Percentiles rank a stretch among this genome's conserved stretches.
phyloP scores from a whole-genome alignment of 1,140 invertebrate genomes.

The Psilanteris sp. region DNA sequence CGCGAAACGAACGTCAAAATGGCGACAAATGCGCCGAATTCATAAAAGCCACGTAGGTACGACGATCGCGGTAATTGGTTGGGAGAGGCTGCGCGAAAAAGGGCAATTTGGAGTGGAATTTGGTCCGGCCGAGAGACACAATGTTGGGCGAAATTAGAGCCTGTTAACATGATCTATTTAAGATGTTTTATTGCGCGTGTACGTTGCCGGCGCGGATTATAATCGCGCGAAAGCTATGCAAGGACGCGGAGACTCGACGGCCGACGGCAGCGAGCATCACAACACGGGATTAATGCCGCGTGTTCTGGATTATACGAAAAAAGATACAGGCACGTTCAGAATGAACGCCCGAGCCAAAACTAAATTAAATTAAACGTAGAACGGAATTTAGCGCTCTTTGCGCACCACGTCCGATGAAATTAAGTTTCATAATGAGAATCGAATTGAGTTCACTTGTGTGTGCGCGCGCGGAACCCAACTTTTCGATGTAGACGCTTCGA shows the following conservation, averaged over 20 bases:
- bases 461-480: conserved; percentile 7
- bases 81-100: no score
- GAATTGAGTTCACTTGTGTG: conserved; percentile 31
- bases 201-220: conserved; percentile 16
- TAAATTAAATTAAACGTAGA: conserved; percentile 53
- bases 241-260: conserved; percentile 14
- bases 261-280: not conserved
- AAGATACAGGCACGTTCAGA: conserved; percentile 48
- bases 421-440: conserved; percentile 60
- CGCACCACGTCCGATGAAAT: conserved; percentile 41
- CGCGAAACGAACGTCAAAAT: no score
- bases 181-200: conserved; percentile 35
- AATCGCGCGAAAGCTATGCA: conserved; percentile 34
- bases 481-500: conserved; percentile 32
- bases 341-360: conserved; percentile 52
- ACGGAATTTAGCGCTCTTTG: conserved; percentile 31
- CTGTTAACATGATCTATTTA: conserved; percentile 43
- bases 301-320: conserved; percentile 41
- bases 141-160: conserved; percentile 5
- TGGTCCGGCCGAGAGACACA: not conserved
- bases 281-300: conserved; percentile 14
- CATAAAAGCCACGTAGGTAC: no score
- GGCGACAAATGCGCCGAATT: no score
- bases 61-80: no score
- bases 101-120: no score